Percentiles rank a stretch among this genome's conserved stretches.
Conservation (phyloP, 2,113 vertebrate species). For the Calidris pugnax region DNA sequence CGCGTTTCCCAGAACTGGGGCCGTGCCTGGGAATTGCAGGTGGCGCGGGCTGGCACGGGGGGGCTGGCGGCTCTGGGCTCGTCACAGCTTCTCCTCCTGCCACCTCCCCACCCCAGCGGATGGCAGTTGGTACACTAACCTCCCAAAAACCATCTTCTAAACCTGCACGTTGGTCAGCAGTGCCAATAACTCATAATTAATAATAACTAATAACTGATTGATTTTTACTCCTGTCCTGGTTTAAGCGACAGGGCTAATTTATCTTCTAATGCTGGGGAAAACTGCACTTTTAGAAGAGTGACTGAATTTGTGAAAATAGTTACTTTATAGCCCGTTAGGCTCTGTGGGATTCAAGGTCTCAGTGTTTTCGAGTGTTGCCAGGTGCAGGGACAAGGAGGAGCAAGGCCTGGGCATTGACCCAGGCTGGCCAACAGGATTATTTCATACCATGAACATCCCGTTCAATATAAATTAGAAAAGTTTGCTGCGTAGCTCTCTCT, state of each 20-base stretch:
- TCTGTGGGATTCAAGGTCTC: neutral
- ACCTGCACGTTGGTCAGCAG: accelerated
- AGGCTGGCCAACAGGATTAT: neutral
- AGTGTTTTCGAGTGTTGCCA: neutral
- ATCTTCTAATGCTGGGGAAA: too few species aligned
- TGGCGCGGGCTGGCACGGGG: accelerated
- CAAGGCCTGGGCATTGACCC: neutral
- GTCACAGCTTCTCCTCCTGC: neutral
- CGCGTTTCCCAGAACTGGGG: neutral
- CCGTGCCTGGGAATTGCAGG: accelerated
- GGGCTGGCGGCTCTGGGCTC: neutral
- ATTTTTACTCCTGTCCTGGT: neutral
- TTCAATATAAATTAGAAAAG: neutral
- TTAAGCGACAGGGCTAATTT: too few species aligned
- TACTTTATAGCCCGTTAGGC: neutral
- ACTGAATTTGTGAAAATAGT: neutral
- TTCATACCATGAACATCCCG: neutral
- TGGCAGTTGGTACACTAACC: too few species aligned
- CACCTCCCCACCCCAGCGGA: neutral
- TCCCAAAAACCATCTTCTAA: neutral
- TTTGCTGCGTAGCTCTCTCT: neutral
- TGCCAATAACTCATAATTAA: neutral
- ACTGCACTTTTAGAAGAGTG: too few species aligned
- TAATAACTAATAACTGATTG: neutral
- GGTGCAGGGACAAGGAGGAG: neutral